These are phyloP conservation scores for Neoniphon sammara DNA, from an alignment of 2,797 vertebrate genomes.

Conservation along the genomic window DNA sequence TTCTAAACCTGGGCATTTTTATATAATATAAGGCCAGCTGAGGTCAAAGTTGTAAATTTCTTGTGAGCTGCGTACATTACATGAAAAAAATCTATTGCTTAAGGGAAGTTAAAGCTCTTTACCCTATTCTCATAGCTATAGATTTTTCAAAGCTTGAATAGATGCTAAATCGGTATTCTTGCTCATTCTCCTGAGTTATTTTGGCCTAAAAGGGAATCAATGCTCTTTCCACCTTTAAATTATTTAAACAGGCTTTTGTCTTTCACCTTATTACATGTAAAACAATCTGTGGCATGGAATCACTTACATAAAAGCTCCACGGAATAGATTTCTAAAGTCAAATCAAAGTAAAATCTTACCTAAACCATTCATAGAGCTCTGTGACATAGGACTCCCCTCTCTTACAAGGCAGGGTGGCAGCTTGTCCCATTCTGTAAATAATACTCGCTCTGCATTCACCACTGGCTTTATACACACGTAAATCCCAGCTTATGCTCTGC, in stretches of 20 bases:
- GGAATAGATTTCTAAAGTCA: background rate
- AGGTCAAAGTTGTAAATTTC: too few relatives aligned
- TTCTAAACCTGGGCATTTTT: too few relatives aligned
- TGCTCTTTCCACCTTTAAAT: background rate
- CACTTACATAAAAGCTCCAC: background rate
- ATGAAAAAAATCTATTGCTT: too few relatives aligned
- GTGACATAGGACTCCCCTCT: slow-evolving; percentile 75
- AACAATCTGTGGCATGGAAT: too few relatives aligned
- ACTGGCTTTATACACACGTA: slow-evolving; percentile 52
- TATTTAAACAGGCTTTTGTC: background rate
- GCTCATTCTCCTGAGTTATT: too few relatives aligned
- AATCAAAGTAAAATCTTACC: slow-evolving; percentile 70
- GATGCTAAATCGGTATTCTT: too few relatives aligned
- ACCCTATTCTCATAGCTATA: too few relatives aligned
- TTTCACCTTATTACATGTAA: background rate
- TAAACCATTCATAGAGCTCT: slow-evolving; percentile 81
- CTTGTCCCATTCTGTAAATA: slow-evolving; percentile 77
- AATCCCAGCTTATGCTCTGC: slow-evolving; percentile 70
- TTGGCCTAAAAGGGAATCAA: too few relatives aligned
- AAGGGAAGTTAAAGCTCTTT: too few relatives aligned
- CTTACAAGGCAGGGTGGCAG: slow-evolving; percentile 70
- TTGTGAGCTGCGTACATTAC: too few relatives aligned
- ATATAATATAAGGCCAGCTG: too few relatives aligned
- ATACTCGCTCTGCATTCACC: slow-evolving; percentile 13
- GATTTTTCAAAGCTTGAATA: too few relatives aligned